A percentile compares a stretch with the other conserved stretches of the same genome.
phyloP scores from a whole-genome alignment of 2,888 invertebrate genomes.

The Linnaemya vulpina region DNA sequence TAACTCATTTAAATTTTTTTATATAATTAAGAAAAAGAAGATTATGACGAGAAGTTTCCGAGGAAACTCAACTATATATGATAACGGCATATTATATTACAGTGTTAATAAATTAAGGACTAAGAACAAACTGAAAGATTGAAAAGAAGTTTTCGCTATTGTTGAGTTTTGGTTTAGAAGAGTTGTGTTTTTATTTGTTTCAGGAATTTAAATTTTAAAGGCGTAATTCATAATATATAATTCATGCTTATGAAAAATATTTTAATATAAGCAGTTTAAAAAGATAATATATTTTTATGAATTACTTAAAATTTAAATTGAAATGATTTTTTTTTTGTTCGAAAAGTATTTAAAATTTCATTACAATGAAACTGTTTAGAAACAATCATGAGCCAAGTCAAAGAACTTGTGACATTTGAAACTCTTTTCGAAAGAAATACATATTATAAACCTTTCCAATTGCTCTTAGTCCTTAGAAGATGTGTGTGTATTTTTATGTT shows the following conservation, averaged over 20 bases:
- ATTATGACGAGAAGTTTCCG: not conserved
- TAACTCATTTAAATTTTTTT: conserved; percentile 19
- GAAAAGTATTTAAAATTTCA: too few species aligned
- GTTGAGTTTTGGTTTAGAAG: too few species aligned
- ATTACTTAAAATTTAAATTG: too few species aligned
- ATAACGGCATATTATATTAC: not conserved
- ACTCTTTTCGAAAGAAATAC: not conserved
- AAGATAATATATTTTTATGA: too few species aligned
- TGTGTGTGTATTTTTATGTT: not conserved
- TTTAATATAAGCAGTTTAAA: too few species aligned
- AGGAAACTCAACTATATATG: not conserved
- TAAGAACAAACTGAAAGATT: not conserved
- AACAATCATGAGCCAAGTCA: too few species aligned
- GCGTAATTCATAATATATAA: too few species aligned
- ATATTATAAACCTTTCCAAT: not conserved
- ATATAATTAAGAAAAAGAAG: not conserved
- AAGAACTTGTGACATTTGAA: not conserved
- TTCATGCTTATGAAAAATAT: too few species aligned
- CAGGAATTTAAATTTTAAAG: too few species aligned
- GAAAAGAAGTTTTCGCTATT: not conserved
- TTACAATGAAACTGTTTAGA: too few species aligned
- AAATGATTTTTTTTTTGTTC: too few species aligned
- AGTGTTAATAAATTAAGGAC: not conserved
- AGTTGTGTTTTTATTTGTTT: too few species aligned
- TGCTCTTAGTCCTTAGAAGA: conserved; percentile 11